Conservation (phyloP, 2,888 invertebrate genomes). For the Plutella xylostella region DNA sequence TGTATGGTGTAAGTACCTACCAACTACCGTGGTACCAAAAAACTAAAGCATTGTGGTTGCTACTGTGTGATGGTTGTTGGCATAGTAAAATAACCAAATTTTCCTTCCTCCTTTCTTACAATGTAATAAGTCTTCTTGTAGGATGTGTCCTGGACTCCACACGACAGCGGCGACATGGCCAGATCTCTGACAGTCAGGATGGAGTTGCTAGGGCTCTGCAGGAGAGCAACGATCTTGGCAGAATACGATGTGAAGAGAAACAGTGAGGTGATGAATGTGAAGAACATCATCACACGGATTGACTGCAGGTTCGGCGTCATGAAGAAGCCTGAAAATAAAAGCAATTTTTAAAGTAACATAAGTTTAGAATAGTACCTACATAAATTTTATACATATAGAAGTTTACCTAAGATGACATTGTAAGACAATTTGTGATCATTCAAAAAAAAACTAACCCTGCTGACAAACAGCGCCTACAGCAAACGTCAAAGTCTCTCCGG, state of each 20-base stretch:
- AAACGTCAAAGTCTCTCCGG: constrained; percentile 62
- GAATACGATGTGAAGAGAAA: constrained; percentile 74
- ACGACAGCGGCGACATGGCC: constrained; percentile 62
- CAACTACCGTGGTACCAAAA: too few species aligned
- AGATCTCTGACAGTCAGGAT: constrained; percentile 66
- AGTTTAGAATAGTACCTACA: too few species aligned
- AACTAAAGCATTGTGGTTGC: too few species aligned
- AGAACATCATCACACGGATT: constrained; percentile 35
- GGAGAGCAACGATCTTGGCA: constrained; percentile 73
- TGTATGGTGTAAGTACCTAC: too few species aligned
- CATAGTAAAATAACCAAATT: too few species aligned
- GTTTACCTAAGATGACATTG: too few species aligned
- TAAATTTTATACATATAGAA: too few species aligned
- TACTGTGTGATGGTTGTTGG: too few species aligned
- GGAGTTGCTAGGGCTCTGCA: constrained; percentile 72
- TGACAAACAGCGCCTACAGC: constrained; percentile 71
- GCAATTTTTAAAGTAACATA: too few species aligned
- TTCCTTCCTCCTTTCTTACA: too few species aligned
- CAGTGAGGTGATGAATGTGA: constrained; percentile 24
- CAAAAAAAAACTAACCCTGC: constrained; percentile 61
- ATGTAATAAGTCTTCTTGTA: constrained; percentile 70
- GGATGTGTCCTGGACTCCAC: constrained; percentile 71
- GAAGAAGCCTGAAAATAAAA: constrained; percentile 61
- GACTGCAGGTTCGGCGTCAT: constrained; percentile 55
- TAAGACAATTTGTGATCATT: too few species aligned